phyloP scores from a whole-genome alignment of 2,797 vertebrate species.

The Acanthurus lineatus region DNA sequence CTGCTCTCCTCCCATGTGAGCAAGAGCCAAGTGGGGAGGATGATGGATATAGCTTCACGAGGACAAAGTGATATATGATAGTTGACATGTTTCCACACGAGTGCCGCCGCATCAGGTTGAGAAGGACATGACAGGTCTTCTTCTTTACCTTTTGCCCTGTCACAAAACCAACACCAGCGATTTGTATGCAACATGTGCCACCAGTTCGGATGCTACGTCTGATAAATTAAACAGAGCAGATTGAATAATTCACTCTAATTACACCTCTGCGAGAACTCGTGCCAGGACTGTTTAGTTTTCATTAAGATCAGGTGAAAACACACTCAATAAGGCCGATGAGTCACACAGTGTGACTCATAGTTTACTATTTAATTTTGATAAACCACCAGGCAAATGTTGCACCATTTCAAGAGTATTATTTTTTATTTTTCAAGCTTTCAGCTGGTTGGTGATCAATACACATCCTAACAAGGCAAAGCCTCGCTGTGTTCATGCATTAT shows the following conservation, averaged over 20 bases:
- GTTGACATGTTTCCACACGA: constrained; percentile 77
- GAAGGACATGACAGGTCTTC: constrained; percentile 42
- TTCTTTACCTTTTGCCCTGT: constrained; percentile 36
- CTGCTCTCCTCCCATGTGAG: constrained; percentile 71
- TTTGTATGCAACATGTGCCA: constrained; percentile 37
- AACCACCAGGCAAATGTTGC: constrained; percentile 41
- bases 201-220: constrained; percentile 31
- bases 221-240: constrained; percentile 44
- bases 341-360: constrained; percentile 62
- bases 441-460: constrained; percentile 41
- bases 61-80: constrained; percentile 63
- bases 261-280: constrained; percentile 7
- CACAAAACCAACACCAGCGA: neutral
- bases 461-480: constrained; percentile 32
- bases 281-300: constrained; percentile 58
- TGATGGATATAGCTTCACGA: constrained; percentile 74
- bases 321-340: constrained; percentile 48
- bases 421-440: constrained; percentile 37
- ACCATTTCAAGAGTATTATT: constrained; percentile 29
- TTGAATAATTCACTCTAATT: constrained; percentile 53
- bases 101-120: constrained; percentile 51
- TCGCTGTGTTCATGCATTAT: constrained; percentile 50
- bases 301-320: constrained; percentile 62
- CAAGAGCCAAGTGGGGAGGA: constrained; percentile 70
- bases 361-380: constrained; percentile 47